Percentiles rank a stretch among this genome's conserved stretches.
Evolutionary conservation across 2,113 vertebrate species (phyloP).

Genomic region (Chlorodrepanis virens): DNA sequence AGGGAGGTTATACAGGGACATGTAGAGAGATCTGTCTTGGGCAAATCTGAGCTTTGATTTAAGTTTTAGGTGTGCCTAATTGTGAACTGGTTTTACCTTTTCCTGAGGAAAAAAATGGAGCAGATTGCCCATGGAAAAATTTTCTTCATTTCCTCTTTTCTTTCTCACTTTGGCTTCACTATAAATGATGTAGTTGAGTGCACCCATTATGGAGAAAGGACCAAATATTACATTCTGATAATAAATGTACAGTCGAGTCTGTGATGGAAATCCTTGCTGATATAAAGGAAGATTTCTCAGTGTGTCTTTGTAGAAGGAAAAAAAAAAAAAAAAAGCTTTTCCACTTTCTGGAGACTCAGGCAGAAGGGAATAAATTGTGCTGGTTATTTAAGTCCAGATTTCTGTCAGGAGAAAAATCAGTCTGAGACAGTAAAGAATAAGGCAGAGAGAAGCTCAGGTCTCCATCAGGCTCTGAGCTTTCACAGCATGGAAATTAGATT

Average conservation of each 20-base stretch:
- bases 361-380: neutral
- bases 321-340: neutral
- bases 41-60: neutral
- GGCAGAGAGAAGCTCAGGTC: neutral
- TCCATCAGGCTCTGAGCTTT: neutral
- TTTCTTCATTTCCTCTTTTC: neutral
- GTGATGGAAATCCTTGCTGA: neutral
- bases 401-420: constrained; percentile 2
- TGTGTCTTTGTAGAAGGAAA: neutral
- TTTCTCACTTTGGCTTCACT: neutral
- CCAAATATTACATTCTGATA: neutral
- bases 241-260: neutral
- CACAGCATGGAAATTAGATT: neutral
- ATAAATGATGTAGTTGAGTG: neutral
- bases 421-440: neutral
- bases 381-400: neutral
- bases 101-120: neutral
- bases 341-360: neutral
- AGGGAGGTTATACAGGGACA: neutral
- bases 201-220: neutral
- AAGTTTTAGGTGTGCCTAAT: neutral
- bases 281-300: neutral
- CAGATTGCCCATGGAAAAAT: neutral
- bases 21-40: neutral
- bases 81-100: neutral